Base-by-base conservation (phyloP, 2,797 vertebrate genomes). In the Coranthus polyacanthus region DNA sequence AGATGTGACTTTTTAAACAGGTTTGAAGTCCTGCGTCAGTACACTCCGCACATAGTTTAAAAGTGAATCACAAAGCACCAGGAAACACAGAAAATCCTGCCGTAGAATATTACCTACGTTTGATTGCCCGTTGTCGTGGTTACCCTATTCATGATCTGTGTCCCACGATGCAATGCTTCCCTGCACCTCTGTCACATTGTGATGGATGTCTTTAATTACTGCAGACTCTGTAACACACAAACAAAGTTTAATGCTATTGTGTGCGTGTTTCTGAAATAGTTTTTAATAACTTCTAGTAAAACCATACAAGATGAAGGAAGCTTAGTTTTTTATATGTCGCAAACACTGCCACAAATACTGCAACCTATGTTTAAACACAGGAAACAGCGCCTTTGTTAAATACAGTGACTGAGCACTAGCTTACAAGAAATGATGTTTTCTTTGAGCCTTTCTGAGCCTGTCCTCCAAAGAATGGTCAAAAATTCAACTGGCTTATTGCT, bases 161-260 rank as follows among this genome's bases (percentile, higher is more conserved):
- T 78, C 71, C 74, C 75, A 74, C 10, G 36, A 58, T 47, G 29
- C 50, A 52, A 11, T 2, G 17, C 36, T 83, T 73, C 46, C 51
- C 12, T 29, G 47, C 52, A 66, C 43, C 12, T 0, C 65, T 78
- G 81, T 83, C 83, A 86, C 50, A 56, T 50, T 38, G 51, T 88
- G 88, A 91, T 87, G 37, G 63, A 91, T 90, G 78, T 52, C 32
- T 88, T 89, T 83, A 87, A 87, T 91, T 67, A 86, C 44, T 37
- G 59, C 9, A 2, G 1, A 18, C 12, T 68, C 18, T 57, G 71
- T 13, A 66, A 71, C 57, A 75, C 24, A 42, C 16, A 63, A 2
- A 43, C 46, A 65, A 41, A 59, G 12, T 26, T 22, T 26, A 36
- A 41, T 49, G 42, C 3, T 21, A 59, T 12, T 9, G 21, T 17